These are phyloP conservation scores for Drosophila lini DNA, from an alignment of 1,140 invertebrate genomes.

Conservation along the genomic window DNA sequence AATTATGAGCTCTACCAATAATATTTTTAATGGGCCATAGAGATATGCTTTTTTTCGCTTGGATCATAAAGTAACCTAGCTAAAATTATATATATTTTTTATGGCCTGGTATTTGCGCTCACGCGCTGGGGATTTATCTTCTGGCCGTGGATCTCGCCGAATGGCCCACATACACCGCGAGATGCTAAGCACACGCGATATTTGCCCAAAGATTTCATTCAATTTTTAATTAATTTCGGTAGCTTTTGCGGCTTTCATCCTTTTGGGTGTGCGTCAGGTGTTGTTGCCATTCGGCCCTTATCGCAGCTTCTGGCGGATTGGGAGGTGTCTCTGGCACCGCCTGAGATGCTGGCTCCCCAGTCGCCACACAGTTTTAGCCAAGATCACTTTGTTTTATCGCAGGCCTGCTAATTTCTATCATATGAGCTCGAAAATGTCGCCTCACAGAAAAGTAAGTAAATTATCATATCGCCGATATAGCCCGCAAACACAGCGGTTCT, in stretches of 20 bases:
- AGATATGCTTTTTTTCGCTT: slow-evolving; percentile 10
- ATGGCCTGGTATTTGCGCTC: slow-evolving; percentile 39
- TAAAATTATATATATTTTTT: slow-evolving; percentile 38
- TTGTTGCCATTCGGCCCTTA: slow-evolving; percentile 59
- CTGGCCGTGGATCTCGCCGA: slow-evolving; percentile 19
- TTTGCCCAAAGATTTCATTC: slow-evolving; percentile 60
- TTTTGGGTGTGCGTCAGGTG: slow-evolving; percentile 25
- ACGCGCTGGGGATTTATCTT: slow-evolving; percentile 28
- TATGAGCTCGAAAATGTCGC: slow-evolving; percentile 41
- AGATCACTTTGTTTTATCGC: slow-evolving; percentile 62
- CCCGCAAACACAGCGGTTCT: not conserved
- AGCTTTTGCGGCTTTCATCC: slow-evolving; percentile 19
- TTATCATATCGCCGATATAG: slow-evolving; percentile 20
- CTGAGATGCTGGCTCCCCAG: slow-evolving; percentile 57
- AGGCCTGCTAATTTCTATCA: slow-evolving; percentile 52
- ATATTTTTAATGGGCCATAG: slow-evolving; percentile 15
- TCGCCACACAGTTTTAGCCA: slow-evolving; percentile 66
- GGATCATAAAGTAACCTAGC: slow-evolving; percentile 21
- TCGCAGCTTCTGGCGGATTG: slow-evolving; percentile 51
- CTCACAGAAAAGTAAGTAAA: slow-evolving; percentile 38
- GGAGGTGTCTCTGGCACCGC: slow-evolving; percentile 24
- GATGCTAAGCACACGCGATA: slow-evolving; percentile 55
- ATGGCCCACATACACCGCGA: slow-evolving; percentile 21
- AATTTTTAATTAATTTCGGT: slow-evolving; percentile 72
- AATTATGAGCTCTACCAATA: slow-evolving; percentile 5